Evolutionary conservation across 2,797 vertebrate genomes (phyloP).

Genomic region (Mormyrops attenuatus): DNA sequence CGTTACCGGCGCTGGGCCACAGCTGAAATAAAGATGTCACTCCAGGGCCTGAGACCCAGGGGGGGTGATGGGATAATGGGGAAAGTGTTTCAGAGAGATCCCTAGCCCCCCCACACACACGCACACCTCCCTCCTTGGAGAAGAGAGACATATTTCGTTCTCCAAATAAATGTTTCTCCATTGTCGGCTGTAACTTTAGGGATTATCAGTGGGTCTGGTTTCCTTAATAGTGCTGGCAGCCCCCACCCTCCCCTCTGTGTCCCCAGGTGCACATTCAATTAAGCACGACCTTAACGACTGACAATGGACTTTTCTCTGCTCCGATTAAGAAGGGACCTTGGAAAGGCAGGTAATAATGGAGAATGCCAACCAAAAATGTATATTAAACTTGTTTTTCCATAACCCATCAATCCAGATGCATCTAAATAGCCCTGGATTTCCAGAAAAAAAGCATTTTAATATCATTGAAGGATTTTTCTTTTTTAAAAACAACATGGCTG

Average conservation of each 20-base stretch:
- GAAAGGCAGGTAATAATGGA: not conserved
- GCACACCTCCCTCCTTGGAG: not conserved
- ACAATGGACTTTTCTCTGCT: not conserved
- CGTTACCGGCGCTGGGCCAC: not conserved
- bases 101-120: not conserved
- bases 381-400: not conserved
- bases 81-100: not conserved
- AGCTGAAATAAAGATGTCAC: slow-evolving; percentile 14
- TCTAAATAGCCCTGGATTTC: not conserved
- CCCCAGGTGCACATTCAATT: not conserved
- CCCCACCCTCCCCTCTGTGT: not conserved
- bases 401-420: not conserved
- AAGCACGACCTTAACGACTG: not conserved
- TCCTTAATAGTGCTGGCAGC: not conserved
- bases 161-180: not conserved
- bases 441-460: not conserved
- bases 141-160: not conserved
- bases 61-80: not conserved
- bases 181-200: not conserved
- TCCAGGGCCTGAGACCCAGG: not conserved
- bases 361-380: not conserved
- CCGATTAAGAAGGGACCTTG: not conserved
- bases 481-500: too few species aligned
- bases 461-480: not conserved
- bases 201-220: not conserved